Evolutionary conservation across 1,140 invertebrate species (phyloP).

Genomic region (Drosophila pseudoananassae): DNA sequence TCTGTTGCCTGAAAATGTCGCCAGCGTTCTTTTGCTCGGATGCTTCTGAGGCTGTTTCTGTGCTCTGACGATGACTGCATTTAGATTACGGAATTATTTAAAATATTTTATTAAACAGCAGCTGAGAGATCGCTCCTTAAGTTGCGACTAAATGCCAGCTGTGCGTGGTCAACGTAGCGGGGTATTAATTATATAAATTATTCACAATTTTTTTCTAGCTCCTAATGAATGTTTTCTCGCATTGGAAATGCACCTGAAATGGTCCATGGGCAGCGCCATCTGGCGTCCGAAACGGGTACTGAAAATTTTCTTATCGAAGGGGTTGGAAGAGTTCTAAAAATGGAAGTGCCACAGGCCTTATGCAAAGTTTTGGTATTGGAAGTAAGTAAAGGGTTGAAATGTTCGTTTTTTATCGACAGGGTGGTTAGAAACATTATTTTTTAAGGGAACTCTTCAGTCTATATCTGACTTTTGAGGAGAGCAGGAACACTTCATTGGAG

Average conservation of each 20-base stretch:
- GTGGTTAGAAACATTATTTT: slow-evolving; percentile 34
- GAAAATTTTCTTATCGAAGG: slow-evolving; percentile 28
- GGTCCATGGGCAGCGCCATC: slow-evolving; percentile 56
- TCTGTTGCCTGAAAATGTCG: slow-evolving; percentile 43
- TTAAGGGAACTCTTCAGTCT: slow-evolving; percentile 40
- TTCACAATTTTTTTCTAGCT: slow-evolving; percentile 59
- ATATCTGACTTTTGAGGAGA: background rate
- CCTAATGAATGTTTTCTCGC: slow-evolving; percentile 43
- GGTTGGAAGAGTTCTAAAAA: slow-evolving; percentile 76
- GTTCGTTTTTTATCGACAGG: slow-evolving; percentile 51
- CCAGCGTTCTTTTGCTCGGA: slow-evolving; percentile 37
- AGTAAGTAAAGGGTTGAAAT: slow-evolving; percentile 62
- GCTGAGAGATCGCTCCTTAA: slow-evolving; percentile 32
- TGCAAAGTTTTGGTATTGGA: slow-evolving; percentile 56
- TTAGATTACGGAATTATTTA: slow-evolving; percentile 83
- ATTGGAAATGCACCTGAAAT: slow-evolving; percentile 45
- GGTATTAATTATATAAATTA: slow-evolving; percentile 80
- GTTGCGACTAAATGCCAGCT: slow-evolving; percentile 60
- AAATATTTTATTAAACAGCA: slow-evolving; percentile 80
- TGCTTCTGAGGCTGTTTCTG: slow-evolving; percentile 2
- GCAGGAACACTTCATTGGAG: background rate
- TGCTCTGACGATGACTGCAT: slow-evolving; percentile 74
- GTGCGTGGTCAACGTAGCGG: slow-evolving; percentile 59
- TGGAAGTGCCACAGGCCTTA: slow-evolving; percentile 16
- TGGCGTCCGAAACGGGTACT: slow-evolving; percentile 24